phyloP scores from a whole-genome alignment of 1,140 invertebrate genomes.

The Heliothis subflexa region DNA sequence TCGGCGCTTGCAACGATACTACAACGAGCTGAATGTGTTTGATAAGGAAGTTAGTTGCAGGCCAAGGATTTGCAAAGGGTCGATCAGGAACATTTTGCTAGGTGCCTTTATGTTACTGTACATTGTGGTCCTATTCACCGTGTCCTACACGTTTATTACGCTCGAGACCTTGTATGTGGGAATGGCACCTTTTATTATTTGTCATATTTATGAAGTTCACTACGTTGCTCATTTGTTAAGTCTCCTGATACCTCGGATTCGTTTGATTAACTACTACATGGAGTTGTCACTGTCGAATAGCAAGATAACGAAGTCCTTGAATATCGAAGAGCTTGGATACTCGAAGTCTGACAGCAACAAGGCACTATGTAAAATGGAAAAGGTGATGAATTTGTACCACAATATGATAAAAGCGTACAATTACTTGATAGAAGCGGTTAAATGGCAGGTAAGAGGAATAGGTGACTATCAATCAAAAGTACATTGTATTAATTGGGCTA shows the following conservation, averaged over 20 bases:
- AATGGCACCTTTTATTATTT: constrained; percentile 47
- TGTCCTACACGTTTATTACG: constrained; percentile 16
- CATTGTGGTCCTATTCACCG: constrained; percentile 21
- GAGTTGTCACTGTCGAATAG: constrained; percentile 52
- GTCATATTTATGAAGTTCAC: constrained; percentile 58
- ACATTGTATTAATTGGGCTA: neutral
- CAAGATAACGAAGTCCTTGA: constrained; percentile 39
- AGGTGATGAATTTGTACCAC: constrained; percentile 70
- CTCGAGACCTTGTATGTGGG: neutral
- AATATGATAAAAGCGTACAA: constrained; percentile 70
- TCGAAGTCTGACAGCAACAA: constrained; percentile 15
- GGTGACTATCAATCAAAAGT: neutral
- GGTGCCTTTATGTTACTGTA: constrained; percentile 36
- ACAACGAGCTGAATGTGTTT: constrained; percentile 55
- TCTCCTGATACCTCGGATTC: constrained; percentile 59
- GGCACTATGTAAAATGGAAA: constrained; percentile 59
- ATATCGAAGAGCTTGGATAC: constrained; percentile 6
- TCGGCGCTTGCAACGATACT: constrained; percentile 54
- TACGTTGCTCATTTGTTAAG: constrained; percentile 62
- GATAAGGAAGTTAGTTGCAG: constrained; percentile 57
- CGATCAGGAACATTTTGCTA: constrained; percentile 45
- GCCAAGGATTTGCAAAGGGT: constrained; percentile 48
- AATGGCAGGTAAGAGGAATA: constrained; percentile 72
- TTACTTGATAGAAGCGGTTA: constrained; percentile 68
- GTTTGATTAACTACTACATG: constrained; percentile 59